Conservation (phyloP, 2,797 vertebrate species). For the Falco berigora region DNA sequence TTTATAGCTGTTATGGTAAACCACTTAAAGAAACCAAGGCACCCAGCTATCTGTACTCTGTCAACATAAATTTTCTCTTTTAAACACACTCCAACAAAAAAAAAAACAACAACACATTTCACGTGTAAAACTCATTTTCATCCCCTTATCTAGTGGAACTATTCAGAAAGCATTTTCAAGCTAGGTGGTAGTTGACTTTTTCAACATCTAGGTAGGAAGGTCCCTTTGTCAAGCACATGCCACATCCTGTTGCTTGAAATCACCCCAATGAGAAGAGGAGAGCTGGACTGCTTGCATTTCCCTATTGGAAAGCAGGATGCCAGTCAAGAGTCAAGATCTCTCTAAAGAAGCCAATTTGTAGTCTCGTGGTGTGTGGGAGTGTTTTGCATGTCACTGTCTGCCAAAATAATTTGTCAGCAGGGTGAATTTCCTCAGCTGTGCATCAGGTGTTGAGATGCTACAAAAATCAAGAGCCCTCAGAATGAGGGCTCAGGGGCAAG, state of each 20-base stretch:
- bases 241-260: background rate
- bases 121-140: constrained; percentile 31
- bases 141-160: constrained; percentile 9
- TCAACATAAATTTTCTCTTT: background rate
- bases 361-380: background rate
- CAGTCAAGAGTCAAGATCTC: background rate
- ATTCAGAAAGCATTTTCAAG: constrained; percentile 7
- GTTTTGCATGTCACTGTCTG: constrained; percentile 8
- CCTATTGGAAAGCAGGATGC: background rate
- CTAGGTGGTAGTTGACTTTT: background rate
- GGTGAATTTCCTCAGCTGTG: background rate
- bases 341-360: constrained; percentile 12
- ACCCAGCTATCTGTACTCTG: background rate
- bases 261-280: background rate
- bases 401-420: constrained; percentile 35
- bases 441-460: background rate
- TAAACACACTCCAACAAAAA: background rate
- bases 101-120: background rate
- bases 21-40: constrained; percentile 1
- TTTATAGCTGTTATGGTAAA: background rate
- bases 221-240: background rate
- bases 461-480: background rate
- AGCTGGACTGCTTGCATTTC: background rate
- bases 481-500: background rate
- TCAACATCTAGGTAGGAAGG: background rate